These are phyloP conservation scores for Gallirallus australis DNA, from an alignment of 2,797 vertebrate species.

Conservation along the genomic window DNA sequence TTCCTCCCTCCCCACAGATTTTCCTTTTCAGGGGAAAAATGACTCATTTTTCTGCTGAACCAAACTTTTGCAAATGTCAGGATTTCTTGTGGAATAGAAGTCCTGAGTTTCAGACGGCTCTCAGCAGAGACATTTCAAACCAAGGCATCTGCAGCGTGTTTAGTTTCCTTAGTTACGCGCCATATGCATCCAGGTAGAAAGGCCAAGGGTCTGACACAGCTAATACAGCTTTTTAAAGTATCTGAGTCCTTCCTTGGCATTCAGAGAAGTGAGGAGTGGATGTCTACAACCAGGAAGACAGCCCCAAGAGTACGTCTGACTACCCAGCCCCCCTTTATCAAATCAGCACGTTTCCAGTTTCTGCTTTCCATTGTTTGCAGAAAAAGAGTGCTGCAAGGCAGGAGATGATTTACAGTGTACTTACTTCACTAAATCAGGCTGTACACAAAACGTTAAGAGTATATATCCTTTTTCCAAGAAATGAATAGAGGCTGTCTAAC, in stretches of 20 bases:
- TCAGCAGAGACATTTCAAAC: slow-evolving; percentile 30
- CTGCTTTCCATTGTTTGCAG: slow-evolving; percentile 24
- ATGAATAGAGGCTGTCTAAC: background rate
- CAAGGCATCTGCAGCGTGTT: slow-evolving; percentile 20
- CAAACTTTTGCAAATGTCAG: slow-evolving; percentile 48
- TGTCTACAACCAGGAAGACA: background rate
- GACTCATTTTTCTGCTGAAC: background rate
- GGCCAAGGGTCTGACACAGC: background rate
- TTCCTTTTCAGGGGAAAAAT: background rate
- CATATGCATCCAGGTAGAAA: slow-evolving; percentile 29
- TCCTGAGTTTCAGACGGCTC: background rate
- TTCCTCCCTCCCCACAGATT: background rate
- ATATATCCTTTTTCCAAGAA: background rate
- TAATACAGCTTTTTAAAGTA: slow-evolving; percentile 27
- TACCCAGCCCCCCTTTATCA: slow-evolving; percentile 2
- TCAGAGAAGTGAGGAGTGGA: background rate
- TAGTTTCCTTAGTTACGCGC: slow-evolving; percentile 55
- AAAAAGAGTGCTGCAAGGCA: slow-evolving; percentile 9
- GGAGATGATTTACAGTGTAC: background rate
- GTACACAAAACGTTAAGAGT: background rate
- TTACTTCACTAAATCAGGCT: background rate
- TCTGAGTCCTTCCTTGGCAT: background rate
- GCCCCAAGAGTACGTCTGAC: background rate
- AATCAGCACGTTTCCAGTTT: slow-evolving; percentile 29
- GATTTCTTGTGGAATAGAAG: slow-evolving; percentile 4